Evolutionary conservation across 2,888 invertebrate species (phyloP).

Genomic region (Uloborus plumipes): DNA sequence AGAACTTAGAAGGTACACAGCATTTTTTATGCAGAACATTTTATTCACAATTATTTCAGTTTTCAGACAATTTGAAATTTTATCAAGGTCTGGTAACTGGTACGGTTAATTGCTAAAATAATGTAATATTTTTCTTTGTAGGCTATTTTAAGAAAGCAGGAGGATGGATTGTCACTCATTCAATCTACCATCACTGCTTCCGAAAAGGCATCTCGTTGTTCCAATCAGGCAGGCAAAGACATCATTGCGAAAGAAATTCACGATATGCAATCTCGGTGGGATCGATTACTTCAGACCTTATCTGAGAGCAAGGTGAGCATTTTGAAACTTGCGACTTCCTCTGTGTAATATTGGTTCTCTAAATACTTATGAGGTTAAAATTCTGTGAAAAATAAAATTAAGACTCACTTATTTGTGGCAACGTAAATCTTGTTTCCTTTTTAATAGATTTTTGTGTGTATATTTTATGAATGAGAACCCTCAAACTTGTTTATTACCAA

Average conservation of each 20-base stretch:
- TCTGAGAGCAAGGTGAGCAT: slow-evolving; percentile 84
- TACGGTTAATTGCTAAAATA: not conserved
- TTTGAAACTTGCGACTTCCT: not conserved
- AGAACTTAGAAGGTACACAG: too few species aligned
- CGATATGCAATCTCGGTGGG: slow-evolving; percentile 93
- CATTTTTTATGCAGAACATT: too few species aligned
- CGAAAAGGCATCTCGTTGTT: slow-evolving; percentile 89
- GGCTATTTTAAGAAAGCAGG: slow-evolving; percentile 83
- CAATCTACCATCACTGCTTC: slow-evolving; percentile 90
- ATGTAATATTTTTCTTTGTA: slow-evolving; percentile 71
- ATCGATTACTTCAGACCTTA: slow-evolving; percentile 89
- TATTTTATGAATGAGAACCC: too few species aligned
- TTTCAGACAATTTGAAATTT: too few species aligned
- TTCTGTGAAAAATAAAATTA: too few species aligned
- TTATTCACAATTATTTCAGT: too few species aligned
- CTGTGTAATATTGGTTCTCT: not conserved
- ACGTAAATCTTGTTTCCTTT: too few species aligned
- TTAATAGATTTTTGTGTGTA: too few species aligned
- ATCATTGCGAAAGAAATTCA: slow-evolving; percentile 87
- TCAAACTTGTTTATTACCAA: too few species aligned
- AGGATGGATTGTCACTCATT: slow-evolving; percentile 88
- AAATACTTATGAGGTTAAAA: not conserved
- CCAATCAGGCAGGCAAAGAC: slow-evolving; percentile 89
- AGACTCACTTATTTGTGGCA: too few species aligned
- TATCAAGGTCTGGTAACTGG: too few species aligned